Evolutionary conservation across 2,888 invertebrate species (phyloP), one percentile per base, ranked within the genome.

Genomic region (Nephrocerus scutellatus): DNA sequence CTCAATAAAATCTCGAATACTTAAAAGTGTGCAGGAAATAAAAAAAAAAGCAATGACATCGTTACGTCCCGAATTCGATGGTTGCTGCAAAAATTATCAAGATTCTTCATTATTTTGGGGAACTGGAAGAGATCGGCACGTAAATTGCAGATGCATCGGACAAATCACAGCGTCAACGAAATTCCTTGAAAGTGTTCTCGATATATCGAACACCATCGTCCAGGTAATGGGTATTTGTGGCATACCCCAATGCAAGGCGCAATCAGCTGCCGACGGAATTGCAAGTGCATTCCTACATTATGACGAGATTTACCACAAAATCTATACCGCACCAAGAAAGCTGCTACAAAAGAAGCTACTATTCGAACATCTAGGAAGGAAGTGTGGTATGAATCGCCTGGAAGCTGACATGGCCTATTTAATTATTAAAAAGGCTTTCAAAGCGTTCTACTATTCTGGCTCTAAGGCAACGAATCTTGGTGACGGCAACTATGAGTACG

Each of bases 201-300:
- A 64, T 25, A 29, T 64, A 32, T 54, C 64, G 5, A 56, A 65
- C n/a, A 58, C 63, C 0, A 31, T 66, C 34, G 52, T 60, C 0
- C 62, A 61, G 33, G 53, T 64, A 8, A 62, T 66, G 51, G 59
- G 60, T 12, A 49, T 62, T 9, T 66, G 66, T 28, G 66, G 64
- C 6, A 47, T 64, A 43, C 65, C 66, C 39, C 64, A 66, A 37
- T 66, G 66, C 39, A 64, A 64, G 41, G 64, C 66, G 9, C 62
- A 63, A 36, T 57, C 60, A 1, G 57, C 66, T 1, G 51, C 61
- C 6, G 64, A 66, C 32, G 56, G 65, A 14, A 55, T 54, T 7
- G 55, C 60, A 0, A 63, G 62, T 19, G 54, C 61, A 2, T 65
- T 64, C 20, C 45, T 66, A 30, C 62, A 64, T 26, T 64, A 57